Evolutionary conservation across 1,140 invertebrate genomes (phyloP).

Genomic region (Gonatopus flavifemur): DNA sequence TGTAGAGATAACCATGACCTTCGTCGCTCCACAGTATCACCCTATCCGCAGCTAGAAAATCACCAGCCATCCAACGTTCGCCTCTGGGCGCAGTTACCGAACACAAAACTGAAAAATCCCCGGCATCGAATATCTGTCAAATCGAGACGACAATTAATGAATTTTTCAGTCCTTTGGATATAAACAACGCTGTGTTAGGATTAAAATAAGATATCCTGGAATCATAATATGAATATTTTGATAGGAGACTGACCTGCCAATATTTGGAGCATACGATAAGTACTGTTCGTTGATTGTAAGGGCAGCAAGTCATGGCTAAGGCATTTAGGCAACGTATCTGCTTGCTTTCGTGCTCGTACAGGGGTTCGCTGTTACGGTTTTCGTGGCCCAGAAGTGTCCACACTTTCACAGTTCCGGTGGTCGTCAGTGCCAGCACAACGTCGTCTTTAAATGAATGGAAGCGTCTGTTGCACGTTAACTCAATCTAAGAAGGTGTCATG

Average conservation of each 20-base stretch:
- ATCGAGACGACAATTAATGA: no score
- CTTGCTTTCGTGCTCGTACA: constrained; percentile 98
- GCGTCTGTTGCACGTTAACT: constrained; percentile 30
- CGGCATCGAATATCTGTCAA: constrained; percentile 85
- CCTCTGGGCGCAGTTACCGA: constrained; percentile 80
- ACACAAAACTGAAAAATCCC: constrained; percentile 93
- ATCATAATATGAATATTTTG: constrained; percentile 10
- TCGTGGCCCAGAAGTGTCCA: constrained; percentile 93
- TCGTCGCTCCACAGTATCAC: constrained; percentile 93
- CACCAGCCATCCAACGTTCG: constrained; percentile 92
- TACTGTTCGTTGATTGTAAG: constrained; percentile 94
- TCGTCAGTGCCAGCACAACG: constrained; percentile 93
- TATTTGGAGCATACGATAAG: constrained; percentile 95
- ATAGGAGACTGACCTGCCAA: constrained; percentile 79
- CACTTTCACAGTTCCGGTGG: constrained; percentile 96
- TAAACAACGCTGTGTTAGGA: neutral
- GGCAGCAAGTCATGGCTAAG: constrained; percentile 88
- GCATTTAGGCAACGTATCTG: constrained; percentile 94
- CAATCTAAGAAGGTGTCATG: constrained; percentile 21
- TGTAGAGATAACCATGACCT: constrained; percentile 93
- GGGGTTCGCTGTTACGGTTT: constrained; percentile 80
- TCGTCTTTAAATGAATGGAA: constrained; percentile 73
- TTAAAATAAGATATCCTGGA: neutral
- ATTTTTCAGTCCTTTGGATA: constrained; percentile 7
- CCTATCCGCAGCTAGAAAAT: constrained; percentile 87